Evolutionary conservation across 2,888 invertebrate genomes (phyloP), one percentile per base, ranked within the genome.

Genomic region (Hypomecis punctinalis): DNA sequence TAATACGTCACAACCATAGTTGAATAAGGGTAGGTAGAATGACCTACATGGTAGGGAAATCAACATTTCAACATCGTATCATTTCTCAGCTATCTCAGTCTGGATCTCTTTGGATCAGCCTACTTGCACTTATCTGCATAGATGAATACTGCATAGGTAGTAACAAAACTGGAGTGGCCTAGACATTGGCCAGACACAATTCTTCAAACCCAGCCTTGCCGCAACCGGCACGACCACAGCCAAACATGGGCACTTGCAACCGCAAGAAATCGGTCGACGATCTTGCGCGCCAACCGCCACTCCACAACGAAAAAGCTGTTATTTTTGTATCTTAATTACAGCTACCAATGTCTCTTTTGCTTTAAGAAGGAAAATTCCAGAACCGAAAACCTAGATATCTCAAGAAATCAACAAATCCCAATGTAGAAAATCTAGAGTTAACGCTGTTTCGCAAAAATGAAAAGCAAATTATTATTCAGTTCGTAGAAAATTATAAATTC

Each of bases 171-270:
- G 55, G 56, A 35, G 9, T 58, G 11, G 33, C 53, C 66, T 68
- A 71, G 71, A 71, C 71, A 58, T 37, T 53, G 42, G 51, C 63
- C 88, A 90, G 90, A 90, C 90, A 79, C 81, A 82, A 85, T 84
- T 83, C 82, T 83, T 83, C 81, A 23, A 79, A 74, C 76, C 76
- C 67, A 37, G 37, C 72, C 72, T 46, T 65, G 57, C 48, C 55
- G 43, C 70, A 71, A 65, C 64, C 64, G 49, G 65, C 23, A 40
- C 67, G 71, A 66, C 69, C 68, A 63, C 68, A 57, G 62, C 75
- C 73, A 67, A 72, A 77, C 74, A 78, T 76, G 77, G 68, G 35
- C 56, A 67, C 60, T 62, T 45, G 65, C 36, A 39, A 43, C 61
- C 47, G 62, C 63, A 53, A 63, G 37, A 49, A 59, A 55, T 49